Evolutionary conservation across 1,140 invertebrate genomes (phyloP), one percentile per base, ranked within the genome.

Genomic region (Drosophila kurseongensis): DNA sequence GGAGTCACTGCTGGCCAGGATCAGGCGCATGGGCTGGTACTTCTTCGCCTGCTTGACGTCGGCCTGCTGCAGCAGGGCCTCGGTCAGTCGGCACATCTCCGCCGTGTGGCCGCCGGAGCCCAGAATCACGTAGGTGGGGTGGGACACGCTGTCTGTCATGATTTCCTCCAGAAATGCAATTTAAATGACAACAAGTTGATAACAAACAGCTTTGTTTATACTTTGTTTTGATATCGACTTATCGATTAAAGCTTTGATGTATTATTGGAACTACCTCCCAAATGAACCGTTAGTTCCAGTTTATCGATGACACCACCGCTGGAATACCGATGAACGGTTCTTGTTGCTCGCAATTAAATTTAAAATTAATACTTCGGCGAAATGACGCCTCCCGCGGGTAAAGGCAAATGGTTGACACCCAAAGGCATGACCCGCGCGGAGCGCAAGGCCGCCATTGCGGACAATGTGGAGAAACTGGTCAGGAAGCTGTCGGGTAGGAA

Each of bases 51-150:
- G 40, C 16, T 65, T 23, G 10, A 9, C 91, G 96, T 98, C 92
- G 65, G 57, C 89, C 92, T 74, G 61, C 88, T 91, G 81, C 95
- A 93, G 38, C 12, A 92, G 85, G 41, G 93, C 93, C 72, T 94
- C 92, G 29, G 97, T 90, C 29, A 98, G 93, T 65, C 94, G 93
- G 44, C 98, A 88, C 94, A 99, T 97, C 94, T 99, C 98, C 32
- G 96, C 95, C 4, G 98, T 98, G 91, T 99, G 98, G 10, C 96
- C 95, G 16, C 96, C 94, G 5, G 95, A 95, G 10, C 95, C 95
- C 42, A 95, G 92, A 42, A 95, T 92, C 47, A 95, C 93, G 73
- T 94, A 83, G 7, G 93, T 94, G 75, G 82, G 80, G 47, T 73
- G 9, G 14, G 13, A 16, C 23, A 4, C 4, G 32, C 23, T 12